Evolutionary conservation across 2,113 vertebrate genomes (phyloP).

Genomic region (Colistium nudipinnis): DNA sequence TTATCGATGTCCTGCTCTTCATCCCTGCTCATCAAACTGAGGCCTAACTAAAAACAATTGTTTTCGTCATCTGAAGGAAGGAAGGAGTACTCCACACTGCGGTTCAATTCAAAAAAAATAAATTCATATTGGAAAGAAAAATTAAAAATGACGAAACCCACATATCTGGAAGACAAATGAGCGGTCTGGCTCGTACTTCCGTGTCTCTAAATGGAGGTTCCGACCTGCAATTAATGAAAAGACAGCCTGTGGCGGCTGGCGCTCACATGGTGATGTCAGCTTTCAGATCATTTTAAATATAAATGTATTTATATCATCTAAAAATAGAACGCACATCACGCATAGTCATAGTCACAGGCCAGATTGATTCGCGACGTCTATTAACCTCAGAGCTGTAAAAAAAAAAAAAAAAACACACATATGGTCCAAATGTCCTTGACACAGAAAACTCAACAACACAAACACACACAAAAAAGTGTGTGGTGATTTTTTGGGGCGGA

Average conservation of each 20-base stretch:
- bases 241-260: slow-evolving; percentile 33
- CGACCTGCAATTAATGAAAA: slow-evolving; percentile 65
- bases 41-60: slow-evolving; percentile 41
- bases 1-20: slow-evolving; percentile 76
- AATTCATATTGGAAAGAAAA: too few species aligned
- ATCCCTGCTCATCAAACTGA: slow-evolving; percentile 64
- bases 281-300: slow-evolving; percentile 26
- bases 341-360: slow-evolving; percentile 16
- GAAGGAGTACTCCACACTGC: too few species aligned
- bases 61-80: slow-evolving; percentile 51
- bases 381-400: slow-evolving; percentile 28
- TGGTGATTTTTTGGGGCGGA: slow-evolving; percentile 67
- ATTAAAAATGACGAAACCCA: slow-evolving; percentile 6
- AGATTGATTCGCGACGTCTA: slow-evolving; percentile 36
- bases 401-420: too few species aligned
- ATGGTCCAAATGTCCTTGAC: slow-evolving; percentile 64
- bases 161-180: slow-evolving; percentile 43
- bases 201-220: slow-evolving; percentile 52
- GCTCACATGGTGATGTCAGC: slow-evolving; percentile 33
- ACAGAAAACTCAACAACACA: slow-evolving; percentile 39
- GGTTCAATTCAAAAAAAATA: too few species aligned
- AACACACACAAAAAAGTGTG: slow-evolving; percentile 39
- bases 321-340: slow-evolving; percentile 4
- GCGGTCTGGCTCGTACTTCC: slow-evolving; percentile 28
- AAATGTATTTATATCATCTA: slow-evolving; percentile 33